These are phyloP conservation scores for Echinometra lucunter DNA, from an alignment of 53 echinoderm and acorn worm species.

Conservation along the genomic window DNA sequence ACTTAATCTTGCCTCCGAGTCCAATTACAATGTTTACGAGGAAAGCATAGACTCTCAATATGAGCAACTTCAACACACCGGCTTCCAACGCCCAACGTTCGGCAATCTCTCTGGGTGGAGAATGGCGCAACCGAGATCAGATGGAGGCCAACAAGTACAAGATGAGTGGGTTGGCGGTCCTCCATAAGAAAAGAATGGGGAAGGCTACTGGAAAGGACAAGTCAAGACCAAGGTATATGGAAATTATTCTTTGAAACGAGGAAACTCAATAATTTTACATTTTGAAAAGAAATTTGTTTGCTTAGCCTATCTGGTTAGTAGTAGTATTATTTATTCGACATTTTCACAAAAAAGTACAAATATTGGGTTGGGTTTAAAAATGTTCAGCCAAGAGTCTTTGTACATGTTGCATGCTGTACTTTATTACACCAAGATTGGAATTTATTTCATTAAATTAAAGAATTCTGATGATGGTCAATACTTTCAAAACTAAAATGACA, in stretches of 20 bases:
- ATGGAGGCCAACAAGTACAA: slow-evolving; percentile 99
- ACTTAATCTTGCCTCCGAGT: background rate
- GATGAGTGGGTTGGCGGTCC: slow-evolving; percentile 79
- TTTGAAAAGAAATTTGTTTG: no score
- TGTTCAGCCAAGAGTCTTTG: no score
- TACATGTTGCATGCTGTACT: no score
- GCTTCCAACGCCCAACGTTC: slow-evolving; percentile 79
- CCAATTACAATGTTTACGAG: background rate
- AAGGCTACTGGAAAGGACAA: slow-evolving; percentile 54
- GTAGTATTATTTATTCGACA: no score
- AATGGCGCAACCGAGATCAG: slow-evolving; percentile 88
- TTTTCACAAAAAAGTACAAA: no score
- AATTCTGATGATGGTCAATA: no score
- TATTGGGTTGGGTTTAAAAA: no score
- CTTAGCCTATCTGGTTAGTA: no score
- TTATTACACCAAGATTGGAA: no score
- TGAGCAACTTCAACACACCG: slow-evolving; percentile 97
- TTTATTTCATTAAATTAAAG: no score
- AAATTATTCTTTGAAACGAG: background rate
- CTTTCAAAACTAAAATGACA: no score
- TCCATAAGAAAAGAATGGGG: slow-evolving; percentile 32
- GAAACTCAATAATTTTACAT: no score
- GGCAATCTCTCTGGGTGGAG: slow-evolving; percentile 94
- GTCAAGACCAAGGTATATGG: slow-evolving; percentile 71
- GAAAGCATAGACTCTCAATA: slow-evolving; percentile 54